Evolutionary conservation across 2,113 vertebrate species (phyloP).

Genomic region (Trinectes maculatus): DNA sequence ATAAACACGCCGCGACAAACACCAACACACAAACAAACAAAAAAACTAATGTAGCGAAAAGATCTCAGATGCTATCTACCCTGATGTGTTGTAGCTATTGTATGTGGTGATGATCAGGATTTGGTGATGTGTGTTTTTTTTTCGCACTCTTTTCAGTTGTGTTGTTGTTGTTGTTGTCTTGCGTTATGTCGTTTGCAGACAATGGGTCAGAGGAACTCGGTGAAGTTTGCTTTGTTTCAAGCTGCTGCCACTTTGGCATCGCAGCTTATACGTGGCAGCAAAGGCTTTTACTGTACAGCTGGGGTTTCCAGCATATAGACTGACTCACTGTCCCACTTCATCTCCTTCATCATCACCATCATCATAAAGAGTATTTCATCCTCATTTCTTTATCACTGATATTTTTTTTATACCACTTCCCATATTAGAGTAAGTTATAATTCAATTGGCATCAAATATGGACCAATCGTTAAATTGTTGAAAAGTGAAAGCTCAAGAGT

Average conservation of each 20-base stretch:
- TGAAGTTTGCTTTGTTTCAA: conserved; percentile 49
- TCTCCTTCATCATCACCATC: too few relatives aligned
- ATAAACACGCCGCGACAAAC: too few relatives aligned
- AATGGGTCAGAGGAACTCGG: conserved; percentile 14
- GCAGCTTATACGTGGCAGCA: conserved; percentile 75
- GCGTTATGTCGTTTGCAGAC: not conserved
- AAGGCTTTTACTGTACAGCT: conserved; percentile 32
- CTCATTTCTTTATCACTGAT: not conserved
- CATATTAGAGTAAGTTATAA: too few relatives aligned
- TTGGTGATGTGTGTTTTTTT: not conserved
- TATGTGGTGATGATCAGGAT: too few relatives aligned
- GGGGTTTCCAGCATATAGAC: conserved; percentile 5
- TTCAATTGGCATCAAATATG: too few relatives aligned
- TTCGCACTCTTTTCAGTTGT: not conserved
- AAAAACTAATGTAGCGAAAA: too few relatives aligned
- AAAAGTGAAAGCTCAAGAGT: too few relatives aligned
- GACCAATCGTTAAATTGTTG: too few relatives aligned
- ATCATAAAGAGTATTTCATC: not conserved
- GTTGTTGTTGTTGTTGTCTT: not conserved
- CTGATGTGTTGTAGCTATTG: too few relatives aligned
- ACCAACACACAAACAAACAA: too few relatives aligned
- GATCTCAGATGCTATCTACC: too few relatives aligned
- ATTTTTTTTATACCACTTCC: too few relatives aligned
- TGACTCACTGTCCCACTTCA: not conserved
- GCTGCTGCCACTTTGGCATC: conserved; percentile 63